phyloP scores from a whole-genome alignment of 2,113 vertebrate species.

The Ibidorhyncha struthersii region DNA sequence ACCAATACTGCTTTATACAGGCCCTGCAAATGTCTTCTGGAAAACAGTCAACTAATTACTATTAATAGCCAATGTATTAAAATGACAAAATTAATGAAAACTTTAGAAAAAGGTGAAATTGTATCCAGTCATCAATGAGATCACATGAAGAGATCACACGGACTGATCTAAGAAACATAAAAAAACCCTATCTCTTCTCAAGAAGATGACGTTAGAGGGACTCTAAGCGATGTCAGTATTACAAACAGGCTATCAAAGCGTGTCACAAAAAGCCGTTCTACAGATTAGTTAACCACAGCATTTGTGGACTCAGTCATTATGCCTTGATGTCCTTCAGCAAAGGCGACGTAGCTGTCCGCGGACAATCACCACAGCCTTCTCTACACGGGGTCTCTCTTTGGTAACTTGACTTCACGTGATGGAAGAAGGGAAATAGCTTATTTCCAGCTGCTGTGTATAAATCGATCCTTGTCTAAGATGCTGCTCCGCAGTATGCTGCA shows the following conservation, averaged over 20 bases:
- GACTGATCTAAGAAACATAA: background rate
- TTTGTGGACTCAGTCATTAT: background rate
- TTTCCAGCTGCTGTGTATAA: background rate
- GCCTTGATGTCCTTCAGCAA: background rate
- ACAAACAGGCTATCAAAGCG: background rate
- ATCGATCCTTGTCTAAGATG: background rate
- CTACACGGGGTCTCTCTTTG: background rate
- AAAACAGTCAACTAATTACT: background rate
- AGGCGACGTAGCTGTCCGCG: fast-evolving
- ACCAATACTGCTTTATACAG: background rate
- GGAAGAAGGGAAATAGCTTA: background rate
- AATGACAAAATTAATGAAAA: background rate
- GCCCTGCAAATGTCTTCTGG: background rate
- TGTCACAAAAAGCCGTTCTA: background rate
- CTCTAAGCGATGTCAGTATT: background rate
- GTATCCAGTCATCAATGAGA: background rate
- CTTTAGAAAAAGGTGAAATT: background rate
- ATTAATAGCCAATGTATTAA: background rate
- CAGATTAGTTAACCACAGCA: background rate
- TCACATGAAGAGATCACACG: background rate
- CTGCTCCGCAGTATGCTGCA: background rate
- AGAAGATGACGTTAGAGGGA: background rate
- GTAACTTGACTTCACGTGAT: background rate
- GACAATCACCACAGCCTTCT: background rate
- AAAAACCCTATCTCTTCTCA: background rate